Base-by-base conservation (phyloP, 2,888 invertebrate genomes). In the Megastigmus dorsalis region DNA sequence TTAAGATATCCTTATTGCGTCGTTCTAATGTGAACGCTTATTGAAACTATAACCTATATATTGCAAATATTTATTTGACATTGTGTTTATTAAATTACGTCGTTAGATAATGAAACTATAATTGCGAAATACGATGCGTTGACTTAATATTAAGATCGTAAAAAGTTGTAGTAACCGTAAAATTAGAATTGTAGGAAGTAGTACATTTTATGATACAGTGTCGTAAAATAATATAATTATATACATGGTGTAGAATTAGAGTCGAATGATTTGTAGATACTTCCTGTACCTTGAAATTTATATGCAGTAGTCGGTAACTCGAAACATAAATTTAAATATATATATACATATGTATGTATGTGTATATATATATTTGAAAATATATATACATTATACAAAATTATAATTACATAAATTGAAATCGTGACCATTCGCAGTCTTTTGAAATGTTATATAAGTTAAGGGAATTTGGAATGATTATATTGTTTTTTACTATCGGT, bases 221-320 rank as follows among this genome's bases (percentile, higher is more conserved):
- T 79, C 77, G 71, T 80, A 74, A 75, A 65, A 43, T 55, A 33
- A 45, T 10, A 30, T 60, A 52, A 54, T 43, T 54, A 79, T n/a
- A n/a, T 79, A 80, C 77, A 81, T 80, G 80, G 79, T 54, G 38
- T 83, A 82, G 81, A 76, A 45, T 72, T 76, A 63, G 72, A 55
- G 52, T 45, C 69, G 77, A 78, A 80, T 80, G 79, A 84, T 78
- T 82, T 85, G 85, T 85, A 85, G 85, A 85, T 85, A 85, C 84
- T 84, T 84, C 83, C 84, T 82, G 85, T 85, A 85, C 85, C 84
- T 85, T 85, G 80, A 84, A 83, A 84, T 85, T 84, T 85, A 80
- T 85, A 85, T 84, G 82, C 84, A 72, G 45, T 57, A 67, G n/a
- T 15, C 10, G 48, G 10, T 48, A 45, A 67, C 15, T 59, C 54